Base-by-base conservation (phyloP, 2,888 invertebrate species). In the Girardia tigrina region DNA sequence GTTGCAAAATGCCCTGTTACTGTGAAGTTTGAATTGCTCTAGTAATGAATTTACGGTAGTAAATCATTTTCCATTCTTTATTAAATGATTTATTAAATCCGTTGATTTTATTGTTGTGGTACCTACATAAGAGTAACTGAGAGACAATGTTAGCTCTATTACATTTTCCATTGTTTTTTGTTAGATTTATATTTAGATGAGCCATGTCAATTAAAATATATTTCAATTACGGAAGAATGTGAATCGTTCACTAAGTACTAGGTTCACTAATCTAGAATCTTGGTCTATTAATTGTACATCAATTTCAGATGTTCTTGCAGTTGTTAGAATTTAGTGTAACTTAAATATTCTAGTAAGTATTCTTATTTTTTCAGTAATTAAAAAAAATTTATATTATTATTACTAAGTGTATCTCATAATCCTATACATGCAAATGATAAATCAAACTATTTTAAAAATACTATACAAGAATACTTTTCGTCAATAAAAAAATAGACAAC, bases 151-250 rank as follows among this genome's bases (percentile, higher is more conserved):
- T 4, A 56, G n/a, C 23, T 56, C 56, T 23, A 23, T 56, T 56
- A 56, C 56, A 20, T 4, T 4, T 56, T 56, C 56, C 56, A 16
- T 56, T 56, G 56, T 56, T 56, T 16, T 56, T n/a, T 16, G 56
- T 56, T 23, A 56, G 56, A 56, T 6, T 56, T 56, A 56, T 56
- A 56, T 56, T 56, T 56, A n/a, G n/a, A 56, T 56, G n/a, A 56
- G 56, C 56, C 56, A 56, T 56, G n/a, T 56, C 56, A 56, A 56
- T 56, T 56, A 56, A 23, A 56, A 56, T n/a, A n/a, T 56, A n/a
- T 56, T 56, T 56, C 56, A 56, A 56, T 56, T 56, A n/a, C n/a
- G 23, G 56, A n/a, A 56, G n/a, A 56, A n/a, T n/a, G 20, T 56
- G 56, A 56, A 56, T 56, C 56, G 23, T 56, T 56, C n/a, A 16